phyloP scores from a whole-genome alignment of 2,888 invertebrate species.

The Sminthurinus aureus region DNA sequence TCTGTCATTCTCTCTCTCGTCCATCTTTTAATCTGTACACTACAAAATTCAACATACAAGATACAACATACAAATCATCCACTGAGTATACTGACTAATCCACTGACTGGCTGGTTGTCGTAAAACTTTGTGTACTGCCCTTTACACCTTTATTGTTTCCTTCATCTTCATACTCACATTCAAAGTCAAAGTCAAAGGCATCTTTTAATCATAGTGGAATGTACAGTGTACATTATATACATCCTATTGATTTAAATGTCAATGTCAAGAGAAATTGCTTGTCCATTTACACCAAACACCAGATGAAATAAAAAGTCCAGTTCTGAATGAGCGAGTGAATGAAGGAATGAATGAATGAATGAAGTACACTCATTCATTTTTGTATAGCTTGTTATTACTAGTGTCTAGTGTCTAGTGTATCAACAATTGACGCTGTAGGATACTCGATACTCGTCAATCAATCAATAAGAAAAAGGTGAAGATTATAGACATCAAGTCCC shows the following conservation, averaged over 20 bases:
- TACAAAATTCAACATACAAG: neutral
- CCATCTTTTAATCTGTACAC: neutral
- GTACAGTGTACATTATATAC: neutral
- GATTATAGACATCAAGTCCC: no score
- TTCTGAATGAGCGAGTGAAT: no score
- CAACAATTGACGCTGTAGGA: no score
- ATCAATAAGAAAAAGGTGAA: no score
- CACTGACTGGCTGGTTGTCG: neutral
- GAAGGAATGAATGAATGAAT: neutral
- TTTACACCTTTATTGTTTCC: neutral
- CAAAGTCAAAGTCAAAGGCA: neutral
- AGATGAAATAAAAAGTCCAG: no score
- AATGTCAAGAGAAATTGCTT: constrained; percentile 8
- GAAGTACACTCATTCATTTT: no score
- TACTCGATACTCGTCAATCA: no score
- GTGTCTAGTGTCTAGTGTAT: no score
- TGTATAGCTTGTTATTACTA: no score
- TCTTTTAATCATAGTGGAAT: neutral
- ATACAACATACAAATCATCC: no score
- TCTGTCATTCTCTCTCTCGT: neutral
- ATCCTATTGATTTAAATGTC: constrained; percentile 21
- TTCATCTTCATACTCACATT: neutral
- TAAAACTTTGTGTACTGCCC: neutral
- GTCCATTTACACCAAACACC: neutral
- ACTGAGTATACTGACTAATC: no score